Base-by-base conservation (phyloP, 2,797 vertebrate genomes). In the Anabacerthia variegaticeps region DNA sequence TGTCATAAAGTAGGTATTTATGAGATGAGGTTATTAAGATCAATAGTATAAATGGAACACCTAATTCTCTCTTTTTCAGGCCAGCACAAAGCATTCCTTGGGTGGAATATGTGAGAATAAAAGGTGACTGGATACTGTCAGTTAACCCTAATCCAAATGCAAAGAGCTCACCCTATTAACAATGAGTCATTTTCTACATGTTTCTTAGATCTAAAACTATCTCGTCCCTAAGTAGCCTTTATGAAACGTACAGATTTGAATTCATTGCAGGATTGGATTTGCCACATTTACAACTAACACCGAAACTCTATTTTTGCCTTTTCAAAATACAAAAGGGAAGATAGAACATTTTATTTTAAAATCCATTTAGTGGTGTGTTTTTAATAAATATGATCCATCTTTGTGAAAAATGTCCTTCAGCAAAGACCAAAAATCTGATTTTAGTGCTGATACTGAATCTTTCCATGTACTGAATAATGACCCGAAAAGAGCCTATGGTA, bases 141-240 rank as follows among this genome's bases (percentile, higher is more conserved):
- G 95, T 97, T 96, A 96, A 96, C 95, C 97, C 96, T 97, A 97
- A 98, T 97, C 97, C 97, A 96, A 97, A 97, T 97, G 97, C 96
- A 97, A 97, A 98, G 97, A 96, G 88, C 94, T 97, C 94, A 95
- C 95, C 96, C 95, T 96, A 85, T 97, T 97, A 97, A 96, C 68
- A 88, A 96, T 97, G 95, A 98, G 92, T 98, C 96, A 96, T 87
- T 94, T 96, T 96, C 94, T 59, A 95, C 81, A 62, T 85, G 97
- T 97, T 97, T 96, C 94, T 96, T 94, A 97, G 95, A 97, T 97
- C 94, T 96, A 91, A 97, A 96, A 95, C 89, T 89, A 93, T 95
- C 95, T 95, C 95, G 97, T 97, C 95, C 96, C 95, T 94, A 94
- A 97, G 95, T 97, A 94, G 94, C 85, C 96, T 97, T 95, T 95